Percentiles rank a stretch among this genome's conserved stretches.
Conservation (phyloP, 2,888 invertebrate genomes). For the Plagiodera versicolora region DNA sequence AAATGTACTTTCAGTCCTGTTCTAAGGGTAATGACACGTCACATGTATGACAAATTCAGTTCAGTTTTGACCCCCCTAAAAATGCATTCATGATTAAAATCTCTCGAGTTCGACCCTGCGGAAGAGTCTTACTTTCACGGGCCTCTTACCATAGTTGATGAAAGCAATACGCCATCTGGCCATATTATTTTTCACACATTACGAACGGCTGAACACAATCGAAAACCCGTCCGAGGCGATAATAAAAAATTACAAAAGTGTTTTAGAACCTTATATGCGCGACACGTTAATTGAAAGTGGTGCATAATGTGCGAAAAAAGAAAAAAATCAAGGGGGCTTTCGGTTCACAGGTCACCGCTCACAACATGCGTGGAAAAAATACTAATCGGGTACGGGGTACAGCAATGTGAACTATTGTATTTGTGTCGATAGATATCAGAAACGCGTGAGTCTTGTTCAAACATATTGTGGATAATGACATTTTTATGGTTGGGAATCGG, state of each 20-base stretch:
- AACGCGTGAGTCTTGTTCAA: no score
- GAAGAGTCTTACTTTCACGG: conserved; percentile 15
- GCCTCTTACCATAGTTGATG: conserved; percentile 19
- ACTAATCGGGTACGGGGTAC: no score
- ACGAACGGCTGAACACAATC: conserved; percentile 31
- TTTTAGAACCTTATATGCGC: conserved; percentile 25
- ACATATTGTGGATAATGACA: no score
- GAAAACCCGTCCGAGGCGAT: conserved; percentile 26
- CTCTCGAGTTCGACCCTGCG: neutral
- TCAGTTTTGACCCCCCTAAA: no score
- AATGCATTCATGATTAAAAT: no score
- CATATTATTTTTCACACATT: conserved; percentile 34
- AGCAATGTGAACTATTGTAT: no score
- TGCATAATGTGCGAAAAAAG: conserved; percentile 17
- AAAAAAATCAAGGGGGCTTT: neutral
- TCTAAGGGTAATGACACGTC: no score
- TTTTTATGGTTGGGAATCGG: no score
- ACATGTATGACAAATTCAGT: no score
- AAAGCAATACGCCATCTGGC: conserved; percentile 33
- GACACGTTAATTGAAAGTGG: conserved; percentile 29
- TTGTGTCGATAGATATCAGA: no score
- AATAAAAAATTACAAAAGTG: conserved; percentile 28
- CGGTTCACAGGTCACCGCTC: neutral
- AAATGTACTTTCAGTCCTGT: no score
- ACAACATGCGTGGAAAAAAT: neutral